phyloP scores from a whole-genome alignment of 2,888 invertebrate species.

The Gryllus longicercus region DNA sequence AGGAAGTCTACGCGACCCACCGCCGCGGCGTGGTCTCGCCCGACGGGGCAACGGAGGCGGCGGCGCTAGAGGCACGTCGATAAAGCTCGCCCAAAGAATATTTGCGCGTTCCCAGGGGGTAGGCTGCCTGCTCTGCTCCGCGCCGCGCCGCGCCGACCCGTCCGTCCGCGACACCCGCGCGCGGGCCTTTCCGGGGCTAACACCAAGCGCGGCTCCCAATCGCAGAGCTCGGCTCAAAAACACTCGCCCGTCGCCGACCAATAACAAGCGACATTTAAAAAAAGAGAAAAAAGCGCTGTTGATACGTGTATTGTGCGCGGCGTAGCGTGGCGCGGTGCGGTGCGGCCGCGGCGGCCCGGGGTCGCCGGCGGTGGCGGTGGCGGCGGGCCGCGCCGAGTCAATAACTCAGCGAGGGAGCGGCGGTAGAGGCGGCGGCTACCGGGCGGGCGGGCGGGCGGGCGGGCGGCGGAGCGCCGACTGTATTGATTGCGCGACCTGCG shows the following conservation, averaged over 20 bases:
- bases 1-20: too few relatives aligned
- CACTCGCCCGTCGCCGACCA: background rate
- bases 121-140: background rate
- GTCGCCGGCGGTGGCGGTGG: slow-evolving; percentile 18
- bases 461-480: slow-evolving; percentile 1
- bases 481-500: slow-evolving; percentile 18
- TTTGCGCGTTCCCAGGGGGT: slow-evolving; percentile 2
- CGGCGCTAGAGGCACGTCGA: background rate
- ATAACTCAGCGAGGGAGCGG: slow-evolving; percentile 12
- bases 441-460: background rate
- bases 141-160: background rate
- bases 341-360: background rate
- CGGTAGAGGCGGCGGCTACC: background rate
- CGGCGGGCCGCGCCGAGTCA: slow-evolving; percentile 11
- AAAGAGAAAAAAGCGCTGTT: background rate
- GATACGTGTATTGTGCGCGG: slow-evolving; percentile 19
- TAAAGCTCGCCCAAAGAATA: slow-evolving; percentile 11
- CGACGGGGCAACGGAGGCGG: background rate
- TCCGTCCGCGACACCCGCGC: too few relatives aligned
- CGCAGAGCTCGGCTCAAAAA: background rate
- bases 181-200: too few relatives aligned
- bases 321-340: background rate
- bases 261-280: background rate
- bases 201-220: background rate
- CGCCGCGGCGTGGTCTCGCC: background rate